Evolutionary conservation across 2,888 invertebrate genomes (phyloP).

Genomic region (Drosophila buzzatii): DNA sequence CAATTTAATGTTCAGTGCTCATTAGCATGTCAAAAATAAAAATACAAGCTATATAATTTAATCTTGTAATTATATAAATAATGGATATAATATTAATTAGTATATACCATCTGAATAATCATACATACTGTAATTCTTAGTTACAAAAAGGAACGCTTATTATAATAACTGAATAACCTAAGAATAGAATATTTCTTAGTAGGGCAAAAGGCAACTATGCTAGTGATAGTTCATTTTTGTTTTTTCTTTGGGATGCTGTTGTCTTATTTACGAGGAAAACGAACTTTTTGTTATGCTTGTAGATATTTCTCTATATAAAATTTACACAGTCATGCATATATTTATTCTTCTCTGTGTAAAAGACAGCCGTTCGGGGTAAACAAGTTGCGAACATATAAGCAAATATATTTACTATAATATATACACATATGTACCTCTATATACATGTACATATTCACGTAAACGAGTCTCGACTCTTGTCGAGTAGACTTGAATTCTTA

Average conservation of each 20-base stretch:
- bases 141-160: not conserved
- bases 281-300: not conserved
- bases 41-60: not conserved
- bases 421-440: not conserved
- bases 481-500: constrained; percentile 1
- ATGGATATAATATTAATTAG: not conserved
- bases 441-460: not conserved
- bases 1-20: not conserved
- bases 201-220: not conserved
- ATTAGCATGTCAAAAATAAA: too few species aligned
- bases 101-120: not conserved
- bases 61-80: not conserved
- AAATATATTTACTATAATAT: not conserved
- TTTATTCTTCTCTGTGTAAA: constrained; percentile 4
- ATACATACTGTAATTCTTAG: not conserved
- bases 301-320: not conserved
- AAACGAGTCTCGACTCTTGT: constrained; percentile 8
- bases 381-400: constrained; percentile 3
- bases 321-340: constrained; percentile 8
- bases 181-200: not conserved
- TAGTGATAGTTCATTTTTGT: not conserved
- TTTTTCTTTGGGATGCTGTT: not conserved
- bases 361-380: constrained; percentile 2
- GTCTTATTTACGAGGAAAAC: not conserved
- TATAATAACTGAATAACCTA: not conserved